Evolutionary conservation across 2,113 vertebrate species (phyloP).

Genomic region (Cephalopholis sonnerati): DNA sequence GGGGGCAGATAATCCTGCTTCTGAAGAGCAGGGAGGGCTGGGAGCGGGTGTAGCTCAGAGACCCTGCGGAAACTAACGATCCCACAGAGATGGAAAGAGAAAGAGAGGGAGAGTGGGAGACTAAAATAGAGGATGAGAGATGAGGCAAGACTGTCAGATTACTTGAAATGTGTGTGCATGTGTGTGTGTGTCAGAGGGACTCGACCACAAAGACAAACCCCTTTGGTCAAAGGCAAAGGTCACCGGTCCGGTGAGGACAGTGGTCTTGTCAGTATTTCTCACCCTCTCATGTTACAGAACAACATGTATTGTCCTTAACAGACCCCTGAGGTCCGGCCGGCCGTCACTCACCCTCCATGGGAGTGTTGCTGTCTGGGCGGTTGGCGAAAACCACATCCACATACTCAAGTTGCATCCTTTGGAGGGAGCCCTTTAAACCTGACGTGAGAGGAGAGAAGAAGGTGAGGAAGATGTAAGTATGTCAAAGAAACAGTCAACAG

Average conservation of each 20-base stretch:
- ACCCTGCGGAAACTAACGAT: conserved; percentile 63
- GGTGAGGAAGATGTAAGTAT: not conserved
- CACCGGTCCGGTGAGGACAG: not conserved
- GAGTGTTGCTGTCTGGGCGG: conserved; percentile 95
- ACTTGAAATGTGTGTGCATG: conserved; percentile 29
- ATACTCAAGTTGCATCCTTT: conserved; percentile 97
- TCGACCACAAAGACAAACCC: conserved; percentile 20
- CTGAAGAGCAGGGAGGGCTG: conserved; percentile 67
- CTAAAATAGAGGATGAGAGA: conserved; percentile 68
- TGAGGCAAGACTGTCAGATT: conserved; percentile 46
- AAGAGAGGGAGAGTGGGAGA: conserved; percentile 50
- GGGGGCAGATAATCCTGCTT: conserved; percentile 77
- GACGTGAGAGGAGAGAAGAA: conserved; percentile 33
- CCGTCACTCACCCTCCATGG: conserved; percentile 95
- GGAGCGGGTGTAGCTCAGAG: conserved; percentile 64
- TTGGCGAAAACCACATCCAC: conserved; percentile 99
- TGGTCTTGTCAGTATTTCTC: conserved; percentile 49
- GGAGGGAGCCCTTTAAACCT: conserved; percentile 95
- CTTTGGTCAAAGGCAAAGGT: conserved; percentile 53
- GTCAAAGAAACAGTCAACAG: conserved; percentile 21
- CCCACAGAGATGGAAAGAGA: conserved; percentile 61
- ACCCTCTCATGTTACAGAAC: conserved; percentile 69
- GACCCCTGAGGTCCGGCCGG: not conserved
- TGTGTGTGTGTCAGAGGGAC: conserved; percentile 18
- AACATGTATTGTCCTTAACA: conserved; percentile 43